phyloP scores from a whole-genome alignment of 2,797 vertebrate genomes.

The Danio albolineatus region DNA sequence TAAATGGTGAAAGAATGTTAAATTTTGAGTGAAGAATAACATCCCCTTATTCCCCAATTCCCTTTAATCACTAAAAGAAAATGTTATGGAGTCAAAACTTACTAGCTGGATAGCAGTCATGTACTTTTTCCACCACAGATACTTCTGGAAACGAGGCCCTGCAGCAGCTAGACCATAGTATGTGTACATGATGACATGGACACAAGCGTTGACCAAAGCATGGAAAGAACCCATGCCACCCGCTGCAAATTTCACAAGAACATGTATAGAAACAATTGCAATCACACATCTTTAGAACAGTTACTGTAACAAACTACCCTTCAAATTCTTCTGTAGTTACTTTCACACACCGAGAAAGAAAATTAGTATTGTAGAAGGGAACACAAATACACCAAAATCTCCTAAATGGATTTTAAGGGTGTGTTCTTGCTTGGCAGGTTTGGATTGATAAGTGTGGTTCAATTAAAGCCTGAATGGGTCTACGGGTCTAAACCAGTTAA shows the following conservation, averaged over 20 bases:
- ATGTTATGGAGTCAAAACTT: slow-evolving; percentile 62
- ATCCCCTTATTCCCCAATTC: no score
- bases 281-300: neutral
- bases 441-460: no score
- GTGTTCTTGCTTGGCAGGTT: no score
- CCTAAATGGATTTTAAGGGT: no score
- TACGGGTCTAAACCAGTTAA: neutral
- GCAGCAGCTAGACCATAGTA: slow-evolving; percentile 95
- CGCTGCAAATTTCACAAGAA: slow-evolving; percentile 57
- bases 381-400: neutral
- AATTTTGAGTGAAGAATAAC: neutral
- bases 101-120: slow-evolving; percentile 98
- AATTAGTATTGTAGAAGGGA: neutral
- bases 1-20: neutral
- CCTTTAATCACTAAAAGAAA: neutral
- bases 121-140: slow-evolving; percentile 98
- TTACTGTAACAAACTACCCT: neutral
- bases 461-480: no score
- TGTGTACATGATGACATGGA: slow-evolving; percentile 96
- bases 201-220: slow-evolving; percentile 90
- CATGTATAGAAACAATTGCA: neutral
- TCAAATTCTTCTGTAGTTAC: neutral
- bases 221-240: slow-evolving; percentile 97
- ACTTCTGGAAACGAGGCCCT: slow-evolving; percentile 93
- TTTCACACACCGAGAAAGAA: neutral